These are phyloP conservation scores for Ichneumon xanthorius DNA, from an alignment of 2,888 invertebrate species.

Conservation along the genomic window DNA sequence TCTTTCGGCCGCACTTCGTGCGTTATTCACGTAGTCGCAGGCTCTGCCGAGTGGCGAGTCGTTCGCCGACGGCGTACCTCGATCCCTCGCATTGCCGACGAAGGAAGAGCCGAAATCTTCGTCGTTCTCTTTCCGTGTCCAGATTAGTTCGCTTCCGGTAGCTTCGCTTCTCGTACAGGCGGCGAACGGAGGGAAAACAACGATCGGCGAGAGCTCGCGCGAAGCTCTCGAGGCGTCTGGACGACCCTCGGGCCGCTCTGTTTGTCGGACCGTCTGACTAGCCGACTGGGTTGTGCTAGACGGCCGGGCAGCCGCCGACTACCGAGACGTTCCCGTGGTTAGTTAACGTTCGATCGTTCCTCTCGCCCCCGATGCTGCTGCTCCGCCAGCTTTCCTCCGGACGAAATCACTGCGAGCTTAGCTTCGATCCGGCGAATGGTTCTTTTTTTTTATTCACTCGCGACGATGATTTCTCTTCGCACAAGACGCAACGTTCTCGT, in stretches of 20 bases:
- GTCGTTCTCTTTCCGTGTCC: not conserved
- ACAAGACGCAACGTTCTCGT: not conserved
- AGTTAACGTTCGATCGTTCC: slow-evolving; percentile 60
- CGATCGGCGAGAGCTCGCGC: not conserved
- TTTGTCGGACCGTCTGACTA: slow-evolving; percentile 15
- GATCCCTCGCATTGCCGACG: slow-evolving; percentile 25
- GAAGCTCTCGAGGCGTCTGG: slow-evolving; percentile 9
- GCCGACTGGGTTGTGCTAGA: slow-evolving; percentile 59
- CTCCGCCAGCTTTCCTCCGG: not conserved
- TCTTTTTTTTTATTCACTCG: not conserved
- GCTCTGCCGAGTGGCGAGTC: not conserved
- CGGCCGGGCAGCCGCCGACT: slow-evolving; percentile 56
- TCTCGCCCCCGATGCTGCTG: slow-evolving; percentile 46
- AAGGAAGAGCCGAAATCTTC: slow-evolving; percentile 27
- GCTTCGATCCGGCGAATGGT: not conserved
- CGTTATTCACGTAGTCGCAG: slow-evolving; percentile 1
- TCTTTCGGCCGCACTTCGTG: slow-evolving; percentile 8
- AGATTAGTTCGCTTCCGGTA: not conserved
- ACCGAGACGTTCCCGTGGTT: slow-evolving; percentile 33
- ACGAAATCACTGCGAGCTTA: slow-evolving; percentile 4
- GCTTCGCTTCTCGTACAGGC: not conserved
- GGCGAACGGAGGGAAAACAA: not conserved
- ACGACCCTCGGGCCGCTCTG: slow-evolving; percentile 10
- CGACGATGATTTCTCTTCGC: not conserved
- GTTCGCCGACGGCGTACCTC: slow-evolving; percentile 8